Percentiles rank a stretch among this genome's conserved stretches.
These are phyloP conservation scores for Halcyon badia DNA, from an alignment of 2,797 vertebrate species.

Conservation along the genomic window DNA sequence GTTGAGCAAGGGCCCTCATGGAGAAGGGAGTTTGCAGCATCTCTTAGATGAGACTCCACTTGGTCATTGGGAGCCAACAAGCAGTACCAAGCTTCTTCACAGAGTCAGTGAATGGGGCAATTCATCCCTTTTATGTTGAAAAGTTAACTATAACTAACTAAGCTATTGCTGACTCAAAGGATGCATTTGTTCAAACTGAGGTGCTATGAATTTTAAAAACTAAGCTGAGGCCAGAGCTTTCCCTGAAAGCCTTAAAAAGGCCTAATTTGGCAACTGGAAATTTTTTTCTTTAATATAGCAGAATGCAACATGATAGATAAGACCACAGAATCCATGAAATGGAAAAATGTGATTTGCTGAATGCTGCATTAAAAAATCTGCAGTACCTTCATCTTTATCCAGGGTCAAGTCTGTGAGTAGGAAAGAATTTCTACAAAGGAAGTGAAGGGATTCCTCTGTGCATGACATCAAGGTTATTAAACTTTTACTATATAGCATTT, in stretches of 20 bases:
- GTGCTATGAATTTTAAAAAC: neutral
- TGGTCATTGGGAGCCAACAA: accelerated
- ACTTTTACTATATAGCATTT: neutral
- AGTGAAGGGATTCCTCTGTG: neutral
- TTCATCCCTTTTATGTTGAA: neutral
- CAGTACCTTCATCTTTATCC: neutral
- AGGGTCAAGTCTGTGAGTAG: neutral
- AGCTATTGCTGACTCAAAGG: neutral
- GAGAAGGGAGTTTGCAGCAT: neutral
- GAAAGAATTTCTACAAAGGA: neutral
- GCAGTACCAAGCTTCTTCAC: neutral
- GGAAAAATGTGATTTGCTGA: neutral
- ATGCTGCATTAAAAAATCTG: neutral
- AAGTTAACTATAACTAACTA: accelerated
- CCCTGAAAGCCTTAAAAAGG: neutral
- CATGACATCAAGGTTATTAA: neutral
- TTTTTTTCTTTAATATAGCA: neutral
- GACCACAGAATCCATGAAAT: neutral
- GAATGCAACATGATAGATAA: neutral
- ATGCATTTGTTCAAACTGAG: neutral
- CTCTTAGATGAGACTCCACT: neutral
- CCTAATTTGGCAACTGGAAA: neutral
- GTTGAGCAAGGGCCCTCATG: no score
- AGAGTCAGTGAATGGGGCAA: accelerated
- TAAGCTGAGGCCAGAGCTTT: neutral